phyloP scores from a whole-genome alignment of 2,888 invertebrate genomes.

The Flabesymbios commensalis region DNA sequence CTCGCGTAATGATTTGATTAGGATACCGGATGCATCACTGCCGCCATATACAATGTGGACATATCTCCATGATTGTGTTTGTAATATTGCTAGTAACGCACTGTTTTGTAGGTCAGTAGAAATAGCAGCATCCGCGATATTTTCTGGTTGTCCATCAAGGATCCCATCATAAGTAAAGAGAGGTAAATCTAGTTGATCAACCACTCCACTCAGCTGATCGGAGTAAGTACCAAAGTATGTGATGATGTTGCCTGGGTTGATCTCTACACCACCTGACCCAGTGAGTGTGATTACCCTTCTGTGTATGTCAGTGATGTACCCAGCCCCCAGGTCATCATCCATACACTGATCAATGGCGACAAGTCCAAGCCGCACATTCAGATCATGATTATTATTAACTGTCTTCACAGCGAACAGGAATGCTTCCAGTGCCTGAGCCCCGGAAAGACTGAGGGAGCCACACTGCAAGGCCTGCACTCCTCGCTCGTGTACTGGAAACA shows the following conservation, averaged over 20 bases:
- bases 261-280: background rate
- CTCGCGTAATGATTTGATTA: too few species aligned
- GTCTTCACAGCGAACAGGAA: slow-evolving; percentile 42
- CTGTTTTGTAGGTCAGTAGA: too few species aligned
- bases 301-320: slow-evolving; percentile 5
- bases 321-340: slow-evolving; percentile 39
- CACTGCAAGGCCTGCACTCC: slow-evolving; percentile 43
- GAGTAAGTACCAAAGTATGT: background rate
- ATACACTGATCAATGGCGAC: slow-evolving; percentile 53
- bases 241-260: slow-evolving; percentile 1
- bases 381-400: slow-evolving; percentile 15
- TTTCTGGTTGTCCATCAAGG: too few species aligned
- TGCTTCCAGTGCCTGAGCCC: slow-evolving; percentile 43
- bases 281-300: slow-evolving; percentile 2
- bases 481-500: slow-evolving; percentile 39
- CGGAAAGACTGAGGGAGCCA: slow-evolving; percentile 27
- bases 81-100: too few species aligned
- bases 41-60: too few species aligned
- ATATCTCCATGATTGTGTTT: too few species aligned
- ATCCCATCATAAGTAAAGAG: too few species aligned
- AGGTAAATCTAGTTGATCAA: background rate
- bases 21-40: too few species aligned
- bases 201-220: background rate
- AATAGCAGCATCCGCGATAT: too few species aligned
- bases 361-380: slow-evolving; percentile 36